A percentile compares a stretch with the other conserved stretches of the same genome.
These are phyloP conservation scores for Plemyria rubiginata DNA, from an alignment of 2,888 invertebrate species.

Conservation along the genomic window DNA sequence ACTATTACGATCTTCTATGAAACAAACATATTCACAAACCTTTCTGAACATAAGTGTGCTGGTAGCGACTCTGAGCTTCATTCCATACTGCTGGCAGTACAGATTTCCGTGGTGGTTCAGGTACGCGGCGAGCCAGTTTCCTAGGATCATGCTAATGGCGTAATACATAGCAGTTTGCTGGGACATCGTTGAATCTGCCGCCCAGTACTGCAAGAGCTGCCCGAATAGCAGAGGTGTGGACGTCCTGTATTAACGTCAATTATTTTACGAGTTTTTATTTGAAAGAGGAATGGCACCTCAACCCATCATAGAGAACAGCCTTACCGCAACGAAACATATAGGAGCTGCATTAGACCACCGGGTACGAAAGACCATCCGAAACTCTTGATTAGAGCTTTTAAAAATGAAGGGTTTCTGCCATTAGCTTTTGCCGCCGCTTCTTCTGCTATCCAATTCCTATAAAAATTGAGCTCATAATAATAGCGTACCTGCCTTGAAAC, in stretches of 20 bases:
- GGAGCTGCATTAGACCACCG: conserved; percentile 69
- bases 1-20: background rate
- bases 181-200: conserved; percentile 74
- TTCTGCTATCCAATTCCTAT: conserved; percentile 69
- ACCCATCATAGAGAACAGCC: conserved; percentile 6
- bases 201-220: conserved; percentile 77
- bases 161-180: conserved; percentile 84
- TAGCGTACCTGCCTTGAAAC: no score
- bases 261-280: background rate
- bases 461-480: background rate
- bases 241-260: conserved; percentile 67
- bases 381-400: conserved; percentile 59
- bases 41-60: conserved; percentile 91
- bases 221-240: conserved; percentile 87
- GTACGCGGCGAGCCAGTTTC: conserved; percentile 80
- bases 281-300: background rate
- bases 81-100: conserved; percentile 87
- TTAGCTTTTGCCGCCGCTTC: conserved; percentile 59
- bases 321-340: conserved; percentile 60
- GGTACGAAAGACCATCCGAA: conserved; percentile 68
- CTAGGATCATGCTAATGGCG: conserved; percentile 73
- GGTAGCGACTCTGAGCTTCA: conserved; percentile 89
- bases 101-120: conserved; percentile 90
- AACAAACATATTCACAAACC: conserved; percentile 69
- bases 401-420: conserved; percentile 63